These are phyloP conservation scores for Rhagium mordax DNA, from an alignment of 2,888 invertebrate species.

Conservation along the genomic window DNA sequence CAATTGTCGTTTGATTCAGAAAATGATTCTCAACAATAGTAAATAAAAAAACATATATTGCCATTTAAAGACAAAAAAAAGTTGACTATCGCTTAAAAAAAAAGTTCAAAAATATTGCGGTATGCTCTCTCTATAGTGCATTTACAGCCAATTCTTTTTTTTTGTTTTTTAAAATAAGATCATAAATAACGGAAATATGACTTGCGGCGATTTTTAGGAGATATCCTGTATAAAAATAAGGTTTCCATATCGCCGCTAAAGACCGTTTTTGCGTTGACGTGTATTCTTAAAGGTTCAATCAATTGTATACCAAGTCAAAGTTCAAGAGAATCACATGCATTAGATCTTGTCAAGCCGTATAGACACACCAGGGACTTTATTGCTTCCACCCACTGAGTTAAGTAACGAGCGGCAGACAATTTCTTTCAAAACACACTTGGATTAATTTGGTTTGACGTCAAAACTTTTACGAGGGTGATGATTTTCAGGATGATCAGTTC, in stretches of 20 bases:
- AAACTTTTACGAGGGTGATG: constrained; percentile 22
- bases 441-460: constrained; percentile 25
- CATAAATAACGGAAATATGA: too few species aligned
- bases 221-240: too few species aligned
- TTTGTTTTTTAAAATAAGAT: too few species aligned
- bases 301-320: constrained; percentile 17
- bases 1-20: too few species aligned
- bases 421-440: constrained; percentile 26
- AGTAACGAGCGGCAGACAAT: constrained; percentile 19
- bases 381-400: constrained; percentile 21
- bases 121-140: too few species aligned
- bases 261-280: not conserved
- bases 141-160: too few species aligned
- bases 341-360: constrained; percentile 20
- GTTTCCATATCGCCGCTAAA: not conserved
- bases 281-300: constrained; percentile 7
- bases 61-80: too few species aligned
- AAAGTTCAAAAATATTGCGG: too few species aligned
- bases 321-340: constrained; percentile 3
- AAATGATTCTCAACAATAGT: too few species aligned
- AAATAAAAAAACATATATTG: too few species aligned
- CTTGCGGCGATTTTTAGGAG: too few species aligned
- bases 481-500: constrained; percentile 14
- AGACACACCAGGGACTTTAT: constrained; percentile 27
- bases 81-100: too few species aligned